Base-by-base conservation (phyloP, 64 coral and sea anemone species). In the Pocillopora damicornis region DNA sequence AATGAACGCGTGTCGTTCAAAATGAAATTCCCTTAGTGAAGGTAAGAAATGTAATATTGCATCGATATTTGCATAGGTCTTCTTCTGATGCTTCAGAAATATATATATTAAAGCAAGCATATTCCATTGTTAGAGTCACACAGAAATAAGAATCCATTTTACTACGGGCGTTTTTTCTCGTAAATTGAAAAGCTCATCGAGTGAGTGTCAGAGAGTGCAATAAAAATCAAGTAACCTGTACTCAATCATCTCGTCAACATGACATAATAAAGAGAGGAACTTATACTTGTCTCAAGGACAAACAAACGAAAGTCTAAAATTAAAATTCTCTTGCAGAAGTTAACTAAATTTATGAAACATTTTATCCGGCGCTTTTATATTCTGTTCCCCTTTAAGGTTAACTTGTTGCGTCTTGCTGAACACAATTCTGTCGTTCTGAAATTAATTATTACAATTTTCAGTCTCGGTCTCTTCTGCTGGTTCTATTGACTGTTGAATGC, bases 401-500 rank as follows among this genome's bases (percentile, higher is more conserved):
- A 71, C 11, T n/a, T 30, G 67, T 20, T 30, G 67, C 66, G 67
- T 23, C 67, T 25, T 9, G n/a, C 67, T 71, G n/a, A 20, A 71
- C 22, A 23, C 67, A 71, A 71, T 67, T 18, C 20, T 23, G 9
- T n/a, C 67, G n/a, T 20, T 23, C 8, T 11, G 25, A 9, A n/a
- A n/a, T 18, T 71, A n/a, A 9, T 71, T 71, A n/a, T 25, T 51
- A 4, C 18, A 13, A 1, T 58, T 37, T 13, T 57, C 15, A 13
- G 37, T 77, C 57, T 17, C 20, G 13, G 18, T n/a, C 20, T 81
- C 63, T 16, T 81, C 17, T 5, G 35, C 57, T 6, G 22, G 79
- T 81, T 81, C 7, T 63, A 81, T 81, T 73, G 64, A 85, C 65
- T 68, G 20, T 73, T 85, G 59, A 81, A 85, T 73, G 37, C 64